Conservation (phyloP, 2,888 invertebrate species). For the Drosophila flavopinicola region DNA sequence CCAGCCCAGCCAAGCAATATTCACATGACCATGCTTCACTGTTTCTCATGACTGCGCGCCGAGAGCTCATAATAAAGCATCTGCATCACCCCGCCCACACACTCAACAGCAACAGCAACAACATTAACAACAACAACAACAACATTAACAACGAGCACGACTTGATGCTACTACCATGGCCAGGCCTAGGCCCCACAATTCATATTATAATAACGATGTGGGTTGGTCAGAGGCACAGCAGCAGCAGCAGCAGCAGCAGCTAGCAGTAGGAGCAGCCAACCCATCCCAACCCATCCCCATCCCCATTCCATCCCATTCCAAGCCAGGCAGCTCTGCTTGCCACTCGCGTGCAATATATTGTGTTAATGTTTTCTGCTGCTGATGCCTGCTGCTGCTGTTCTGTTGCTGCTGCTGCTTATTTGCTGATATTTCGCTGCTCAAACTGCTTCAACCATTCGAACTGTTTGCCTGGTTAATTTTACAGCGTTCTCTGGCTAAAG, state of each 20-base stretch:
- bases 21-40: slow-evolving; percentile 60
- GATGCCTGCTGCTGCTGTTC: slow-evolving; percentile 4
- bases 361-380: slow-evolving; percentile 64
- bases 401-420: slow-evolving; percentile 25
- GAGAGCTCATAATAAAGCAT: slow-evolving; percentile 22
- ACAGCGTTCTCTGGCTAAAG: slow-evolving; percentile 26
- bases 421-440: slow-evolving; percentile 14
- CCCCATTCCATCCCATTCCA: background rate
- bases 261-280: background rate
- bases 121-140: background rate
- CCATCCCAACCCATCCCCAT: no score
- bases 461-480: slow-evolving; percentile 24
- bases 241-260: slow-evolving; percentile 27
- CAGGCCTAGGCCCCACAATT: slow-evolving; percentile 50
- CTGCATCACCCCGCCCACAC: slow-evolving; percentile 41
- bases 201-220: slow-evolving; percentile 76
- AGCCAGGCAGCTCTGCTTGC: slow-evolving; percentile 20
- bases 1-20: slow-evolving; percentile 23
- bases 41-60: slow-evolving; percentile 37
- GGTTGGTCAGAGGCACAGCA: slow-evolving; percentile 62
- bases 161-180: slow-evolving; percentile 25
- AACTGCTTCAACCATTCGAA: background rate
- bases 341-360: slow-evolving; percentile 59
- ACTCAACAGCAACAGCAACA: slow-evolving; percentile 20
- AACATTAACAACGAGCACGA: slow-evolving; percentile 22